Evolutionary conservation across 2,113 vertebrate species (phyloP).

Genomic region (Porphyrio hochstetteri): DNA sequence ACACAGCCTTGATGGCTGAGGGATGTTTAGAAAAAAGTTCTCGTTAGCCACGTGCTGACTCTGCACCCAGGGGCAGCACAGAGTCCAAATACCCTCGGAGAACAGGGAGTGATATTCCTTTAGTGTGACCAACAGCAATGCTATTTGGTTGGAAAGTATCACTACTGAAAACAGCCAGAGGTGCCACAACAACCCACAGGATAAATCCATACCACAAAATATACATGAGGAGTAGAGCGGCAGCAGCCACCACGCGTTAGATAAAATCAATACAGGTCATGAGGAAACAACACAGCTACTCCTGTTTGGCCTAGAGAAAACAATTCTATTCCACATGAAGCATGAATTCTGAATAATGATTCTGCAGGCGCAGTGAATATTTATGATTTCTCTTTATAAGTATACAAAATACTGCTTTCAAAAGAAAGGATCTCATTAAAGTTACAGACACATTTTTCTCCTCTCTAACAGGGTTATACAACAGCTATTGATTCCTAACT

Average conservation of each 20-base stretch:
- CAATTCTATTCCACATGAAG: not conserved
- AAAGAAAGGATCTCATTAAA: slow-evolving; percentile 3
- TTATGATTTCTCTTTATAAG: slow-evolving; percentile 20
- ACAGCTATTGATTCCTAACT: slow-evolving; percentile 41
- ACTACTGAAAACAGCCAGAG: not conserved
- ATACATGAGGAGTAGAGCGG: not conserved
- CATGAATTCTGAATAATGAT: not conserved
- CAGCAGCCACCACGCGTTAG: not conserved
- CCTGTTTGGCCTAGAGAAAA: slow-evolving; percentile 13
- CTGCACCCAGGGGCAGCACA: not conserved
- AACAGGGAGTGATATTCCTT: not conserved
- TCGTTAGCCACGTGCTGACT: not conserved
- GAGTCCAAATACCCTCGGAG: not conserved
- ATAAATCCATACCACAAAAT: not conserved
- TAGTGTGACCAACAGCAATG: not conserved
- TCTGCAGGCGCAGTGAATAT: not conserved
- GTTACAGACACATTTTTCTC: slow-evolving; percentile 25
- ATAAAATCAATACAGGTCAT: slow-evolving; percentile 6
- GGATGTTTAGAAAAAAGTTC: not conserved
- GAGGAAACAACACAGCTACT: not conserved
- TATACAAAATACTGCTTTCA: slow-evolving; percentile 13
- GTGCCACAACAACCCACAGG: not conserved
- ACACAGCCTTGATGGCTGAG: not conserved
- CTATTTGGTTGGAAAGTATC: not conserved
- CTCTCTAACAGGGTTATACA: slow-evolving; percentile 18